Percentiles rank a stretch among this genome's conserved stretches.
Conservation (phyloP, 2,888 invertebrate species). For the Orthonychiurus folsomi region DNA sequence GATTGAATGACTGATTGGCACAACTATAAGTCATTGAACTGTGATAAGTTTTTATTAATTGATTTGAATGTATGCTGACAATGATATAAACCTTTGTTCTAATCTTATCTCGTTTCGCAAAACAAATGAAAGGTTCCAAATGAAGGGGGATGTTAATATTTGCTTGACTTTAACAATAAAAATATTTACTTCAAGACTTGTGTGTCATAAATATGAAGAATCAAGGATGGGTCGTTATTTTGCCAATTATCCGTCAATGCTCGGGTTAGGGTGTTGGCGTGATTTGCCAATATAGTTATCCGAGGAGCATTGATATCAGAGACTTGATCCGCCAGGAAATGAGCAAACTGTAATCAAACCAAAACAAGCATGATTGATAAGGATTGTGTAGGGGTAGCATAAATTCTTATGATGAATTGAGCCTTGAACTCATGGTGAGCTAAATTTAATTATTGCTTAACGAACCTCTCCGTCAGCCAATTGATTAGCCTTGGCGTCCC, state of each 20-base stretch:
- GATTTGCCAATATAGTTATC: conserved; percentile 32
- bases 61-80: too few relatives aligned
- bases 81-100: too few relatives aligned
- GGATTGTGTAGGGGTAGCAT: not conserved
- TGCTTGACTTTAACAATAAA: too few relatives aligned
- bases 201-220: conserved; percentile 34
- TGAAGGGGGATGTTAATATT: too few relatives aligned
- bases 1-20: too few relatives aligned
- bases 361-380: conserved; percentile 7
- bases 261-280: conserved; percentile 27
- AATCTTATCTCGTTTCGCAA: too few relatives aligned
- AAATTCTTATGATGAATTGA: not conserved
- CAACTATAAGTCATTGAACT: too few relatives aligned
- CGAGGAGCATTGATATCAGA: conserved; percentile 23
- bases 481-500: not conserved
- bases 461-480: not conserved
- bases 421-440: not conserved
- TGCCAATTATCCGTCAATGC: not conserved
- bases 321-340: conserved; percentile 33
- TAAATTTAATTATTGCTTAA: conserved; percentile 3
- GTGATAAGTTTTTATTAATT: too few relatives aligned
- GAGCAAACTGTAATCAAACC: conserved; percentile 28
- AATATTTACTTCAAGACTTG: too few relatives aligned
- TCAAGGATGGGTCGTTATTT: conserved; percentile 16
- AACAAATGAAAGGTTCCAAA: too few relatives aligned